Conservation (phyloP, 2,113 vertebrate genomes). For the Cryptotis parvus region DNA sequence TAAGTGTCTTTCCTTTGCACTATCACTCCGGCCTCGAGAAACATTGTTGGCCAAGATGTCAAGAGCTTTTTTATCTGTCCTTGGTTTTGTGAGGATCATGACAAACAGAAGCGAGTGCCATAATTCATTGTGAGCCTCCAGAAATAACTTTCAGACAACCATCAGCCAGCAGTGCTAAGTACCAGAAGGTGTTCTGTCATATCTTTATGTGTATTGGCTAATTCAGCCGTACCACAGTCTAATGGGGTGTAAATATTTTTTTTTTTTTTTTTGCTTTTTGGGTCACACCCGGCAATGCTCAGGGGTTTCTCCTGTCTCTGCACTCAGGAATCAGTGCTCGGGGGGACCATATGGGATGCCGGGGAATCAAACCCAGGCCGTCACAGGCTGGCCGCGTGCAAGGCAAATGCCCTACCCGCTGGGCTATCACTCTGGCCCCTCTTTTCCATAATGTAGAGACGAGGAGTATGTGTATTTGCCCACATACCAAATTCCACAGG, state of each 20-base stretch:
- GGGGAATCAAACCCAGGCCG: too few species aligned
- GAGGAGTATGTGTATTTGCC: too few species aligned
- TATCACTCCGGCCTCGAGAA: neutral
- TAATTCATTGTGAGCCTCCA: neutral
- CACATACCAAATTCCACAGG: too few species aligned
- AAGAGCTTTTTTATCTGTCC: neutral
- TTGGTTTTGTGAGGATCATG: neutral
- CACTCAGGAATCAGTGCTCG: too few species aligned
- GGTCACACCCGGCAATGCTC: too few species aligned
- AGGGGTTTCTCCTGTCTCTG: too few species aligned
- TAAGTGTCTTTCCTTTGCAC: too few species aligned
- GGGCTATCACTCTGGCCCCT: too few species aligned
- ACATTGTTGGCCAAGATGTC: neutral
- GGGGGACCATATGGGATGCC: too few species aligned
- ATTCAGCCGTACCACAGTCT: neutral
- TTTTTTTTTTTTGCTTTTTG: too few species aligned
- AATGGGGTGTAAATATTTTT: neutral
- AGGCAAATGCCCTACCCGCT: too few species aligned
- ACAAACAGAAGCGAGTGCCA: neutral
- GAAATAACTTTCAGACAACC: neutral
- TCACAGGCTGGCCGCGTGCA: too few species aligned
- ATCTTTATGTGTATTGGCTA: neutral
- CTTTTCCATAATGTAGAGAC: neutral
- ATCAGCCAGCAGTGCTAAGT: neutral
- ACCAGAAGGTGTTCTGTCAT: neutral